These are phyloP conservation scores for Ptychochromis oligacanthus DNA, from an alignment of 2,113 vertebrate genomes.

Conservation along the genomic window DNA sequence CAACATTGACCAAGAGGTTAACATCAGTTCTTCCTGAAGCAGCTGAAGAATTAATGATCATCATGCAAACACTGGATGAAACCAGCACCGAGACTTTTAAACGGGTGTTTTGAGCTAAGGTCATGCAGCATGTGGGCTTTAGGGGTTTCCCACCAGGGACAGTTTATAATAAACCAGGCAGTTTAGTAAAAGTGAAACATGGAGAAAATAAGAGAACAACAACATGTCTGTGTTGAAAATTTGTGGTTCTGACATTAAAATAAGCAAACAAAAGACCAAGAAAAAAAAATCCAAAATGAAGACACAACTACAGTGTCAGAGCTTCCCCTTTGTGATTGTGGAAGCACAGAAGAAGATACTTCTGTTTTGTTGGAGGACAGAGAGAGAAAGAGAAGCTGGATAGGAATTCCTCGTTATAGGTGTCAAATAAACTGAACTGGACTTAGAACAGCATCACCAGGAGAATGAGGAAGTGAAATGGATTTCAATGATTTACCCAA, in stretches of 20 bases:
- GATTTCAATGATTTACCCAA: not conserved
- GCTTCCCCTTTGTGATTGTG: slow-evolving; percentile 8
- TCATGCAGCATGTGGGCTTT: not conserved
- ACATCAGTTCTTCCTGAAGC: too few relatives aligned
- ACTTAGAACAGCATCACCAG: not conserved
- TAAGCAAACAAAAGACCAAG: too few relatives aligned
- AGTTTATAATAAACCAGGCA: not conserved
- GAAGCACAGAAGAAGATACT: not conserved
- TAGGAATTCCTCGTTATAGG: not conserved
- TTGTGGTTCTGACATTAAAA: not conserved
- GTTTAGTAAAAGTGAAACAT: not conserved
- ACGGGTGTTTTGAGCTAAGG: not conserved
- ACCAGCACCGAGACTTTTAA: not conserved
- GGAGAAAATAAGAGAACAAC: not conserved
- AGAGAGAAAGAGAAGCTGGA: not conserved
- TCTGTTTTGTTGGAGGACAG: not conserved
- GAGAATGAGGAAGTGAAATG: not conserved
- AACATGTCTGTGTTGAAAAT: not conserved
- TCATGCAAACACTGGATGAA: not conserved
- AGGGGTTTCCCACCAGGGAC: not conserved
- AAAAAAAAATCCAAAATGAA: slow-evolving; percentile 8
- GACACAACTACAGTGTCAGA: not conserved
- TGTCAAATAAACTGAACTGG: not conserved
- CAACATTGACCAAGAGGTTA: too few relatives aligned
- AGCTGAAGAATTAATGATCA: not conserved